phyloP scores from a whole-genome alignment of 2,113 vertebrate species.

The Rhineura floridana region DNA sequence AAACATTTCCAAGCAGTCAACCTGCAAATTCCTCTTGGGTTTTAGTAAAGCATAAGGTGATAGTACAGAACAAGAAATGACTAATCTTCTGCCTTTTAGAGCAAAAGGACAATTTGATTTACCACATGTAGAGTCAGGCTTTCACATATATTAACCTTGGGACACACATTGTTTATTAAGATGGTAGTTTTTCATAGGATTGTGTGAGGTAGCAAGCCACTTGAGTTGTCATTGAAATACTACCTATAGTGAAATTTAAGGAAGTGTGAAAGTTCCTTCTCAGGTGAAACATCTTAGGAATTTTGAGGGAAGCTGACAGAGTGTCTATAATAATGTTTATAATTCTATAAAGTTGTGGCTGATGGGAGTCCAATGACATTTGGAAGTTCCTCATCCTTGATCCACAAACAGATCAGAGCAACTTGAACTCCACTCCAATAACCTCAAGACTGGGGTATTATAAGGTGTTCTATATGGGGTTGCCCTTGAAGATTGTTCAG shows the following conservation, averaged over 20 bases:
- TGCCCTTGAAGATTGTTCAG: too few relatives aligned
- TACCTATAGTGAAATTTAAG: not conserved
- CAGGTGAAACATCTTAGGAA: not conserved
- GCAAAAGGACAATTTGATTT: not conserved
- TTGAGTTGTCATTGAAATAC: not conserved
- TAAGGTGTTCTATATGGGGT: too few relatives aligned
- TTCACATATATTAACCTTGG: not conserved
- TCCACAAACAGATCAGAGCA: too few relatives aligned
- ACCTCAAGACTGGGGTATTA: too few relatives aligned
- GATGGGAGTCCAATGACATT: too few relatives aligned
- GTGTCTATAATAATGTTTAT: not conserved
- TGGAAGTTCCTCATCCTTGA: too few relatives aligned
- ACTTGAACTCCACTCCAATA: too few relatives aligned
- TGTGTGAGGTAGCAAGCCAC: not conserved
- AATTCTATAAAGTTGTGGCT: too few relatives aligned
- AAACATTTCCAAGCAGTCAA: not conserved
- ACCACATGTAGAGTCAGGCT: not conserved
- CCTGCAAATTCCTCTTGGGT: not conserved
- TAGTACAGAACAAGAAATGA: slow-evolving; percentile 3
- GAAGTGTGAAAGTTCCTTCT: too few relatives aligned
- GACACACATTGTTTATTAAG: not conserved
- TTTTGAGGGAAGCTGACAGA: not conserved
- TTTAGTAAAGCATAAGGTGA: not conserved
- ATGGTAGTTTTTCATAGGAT: not conserved
- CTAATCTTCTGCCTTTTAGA: not conserved